Evolutionary conservation across 1,140 invertebrate species (phyloP).

Genomic region (Habropoda laboriosa): DNA sequence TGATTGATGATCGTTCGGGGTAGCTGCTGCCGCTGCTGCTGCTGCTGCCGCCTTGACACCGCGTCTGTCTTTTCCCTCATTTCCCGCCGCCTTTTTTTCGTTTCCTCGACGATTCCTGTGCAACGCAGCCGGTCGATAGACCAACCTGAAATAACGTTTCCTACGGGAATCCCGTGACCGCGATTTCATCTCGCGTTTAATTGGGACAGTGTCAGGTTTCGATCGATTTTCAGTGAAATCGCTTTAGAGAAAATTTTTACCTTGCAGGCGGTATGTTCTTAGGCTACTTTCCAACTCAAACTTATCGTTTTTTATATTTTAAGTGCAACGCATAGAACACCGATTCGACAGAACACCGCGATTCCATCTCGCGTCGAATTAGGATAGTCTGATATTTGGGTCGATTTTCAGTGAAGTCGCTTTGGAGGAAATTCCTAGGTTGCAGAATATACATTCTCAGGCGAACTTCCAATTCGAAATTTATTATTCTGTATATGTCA

Average conservation of each 20-base stretch:
- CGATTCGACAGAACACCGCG: no score
- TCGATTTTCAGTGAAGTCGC: not conserved
- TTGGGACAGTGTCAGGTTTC: not conserved
- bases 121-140: constrained; percentile 51
- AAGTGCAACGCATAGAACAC: no score
- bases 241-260: no score
- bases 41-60: constrained; percentile 63
- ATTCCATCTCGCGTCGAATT: no score
- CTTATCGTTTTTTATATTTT: no score
- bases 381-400: not conserved
- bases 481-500: no score
- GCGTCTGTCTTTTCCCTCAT: constrained; percentile 67
- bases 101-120: constrained; percentile 61
- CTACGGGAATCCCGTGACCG: constrained; percentile 13
- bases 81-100: constrained; percentile 66
- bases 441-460: no score
- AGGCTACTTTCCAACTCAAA: no score
- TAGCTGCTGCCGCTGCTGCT: constrained; percentile 70
- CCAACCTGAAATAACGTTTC: constrained; percentile 33
- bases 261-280: no score
- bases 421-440: not conserved
- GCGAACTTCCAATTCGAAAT: no score
- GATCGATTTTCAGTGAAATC: not conserved
- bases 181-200: not conserved
- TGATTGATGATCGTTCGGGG: constrained; percentile 82